These are phyloP conservation scores for Hystrix brachyura DNA, from an alignment of 2,113 vertebrate species.

Conservation along the genomic window DNA sequence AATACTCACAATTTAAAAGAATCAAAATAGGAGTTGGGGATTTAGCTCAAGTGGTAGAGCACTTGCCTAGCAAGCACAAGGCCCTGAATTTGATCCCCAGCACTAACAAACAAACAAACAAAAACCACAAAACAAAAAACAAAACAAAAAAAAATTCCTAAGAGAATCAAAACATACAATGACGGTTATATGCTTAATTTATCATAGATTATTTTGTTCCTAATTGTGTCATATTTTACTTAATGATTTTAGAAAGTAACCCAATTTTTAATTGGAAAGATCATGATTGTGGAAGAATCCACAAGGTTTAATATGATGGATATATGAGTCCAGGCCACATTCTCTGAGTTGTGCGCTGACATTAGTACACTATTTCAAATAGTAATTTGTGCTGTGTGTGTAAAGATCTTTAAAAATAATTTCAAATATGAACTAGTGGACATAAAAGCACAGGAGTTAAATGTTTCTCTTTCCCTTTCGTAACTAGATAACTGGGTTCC, in stretches of 20 bases:
- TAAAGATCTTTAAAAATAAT: conserved; percentile 17
- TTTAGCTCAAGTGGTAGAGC: too few species aligned
- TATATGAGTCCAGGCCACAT: neutral
- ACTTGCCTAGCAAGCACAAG: too few species aligned
- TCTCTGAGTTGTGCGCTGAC: neutral
- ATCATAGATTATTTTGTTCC: neutral
- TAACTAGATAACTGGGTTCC: neutral
- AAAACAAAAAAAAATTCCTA: too few species aligned
- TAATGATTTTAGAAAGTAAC: neutral
- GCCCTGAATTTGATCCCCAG: too few species aligned
- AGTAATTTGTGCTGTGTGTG: neutral
- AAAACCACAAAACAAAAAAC: too few species aligned
- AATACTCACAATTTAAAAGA: neutral
- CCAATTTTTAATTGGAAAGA: neutral
- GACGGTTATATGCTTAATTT: neutral
- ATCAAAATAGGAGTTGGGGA: neutral
- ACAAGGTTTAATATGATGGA: neutral
- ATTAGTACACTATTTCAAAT: conserved; percentile 39
- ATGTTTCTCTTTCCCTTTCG: conserved; percentile 1
- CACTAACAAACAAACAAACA: too few species aligned
- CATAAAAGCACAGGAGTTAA: neutral
- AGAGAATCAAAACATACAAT: neutral
- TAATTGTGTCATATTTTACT: neutral
- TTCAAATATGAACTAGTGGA: conserved; percentile 56
- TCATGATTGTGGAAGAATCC: neutral